Evolutionary conservation across 2,113 vertebrate genomes (phyloP), one percentile per base, ranked within the genome.

Genomic region (Entomyzon cyanotis): DNA sequence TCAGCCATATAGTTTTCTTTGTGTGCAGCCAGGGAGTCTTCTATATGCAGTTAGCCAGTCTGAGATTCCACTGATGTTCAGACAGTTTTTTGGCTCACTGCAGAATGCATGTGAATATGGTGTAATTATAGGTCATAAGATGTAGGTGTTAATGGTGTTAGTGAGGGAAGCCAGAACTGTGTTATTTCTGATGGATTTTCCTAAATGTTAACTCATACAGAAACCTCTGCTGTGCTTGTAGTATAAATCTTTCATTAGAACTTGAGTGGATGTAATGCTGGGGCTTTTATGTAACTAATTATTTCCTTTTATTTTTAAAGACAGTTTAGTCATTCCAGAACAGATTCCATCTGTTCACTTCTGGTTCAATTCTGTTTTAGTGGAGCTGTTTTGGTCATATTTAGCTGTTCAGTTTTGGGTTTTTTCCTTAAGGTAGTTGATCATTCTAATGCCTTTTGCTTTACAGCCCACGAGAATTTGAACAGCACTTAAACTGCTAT

Each of bases 271-370:
- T 76, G 35, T 65, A 44, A 46, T 7, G 5, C 30, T 62, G 23
- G 25, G 21, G 18, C 5, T 12, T 94, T 94, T 89, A 63, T 39
- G 14, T 88, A 94, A 92, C 60, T 74, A 84, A 84, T 73, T 92
- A 71, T 84, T 94, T 88, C 79, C 63, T 91, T 93, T 84, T 81
- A 47, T 81, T 94, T 97, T 87, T 85, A 86, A 83, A 78, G 58
- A 47, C 41, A 14, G 44, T 93, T 91, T 90, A 91, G 79, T 94
- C 60, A 88, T 86, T 96, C 46, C 55, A 78, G 73, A 87, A 53
- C 55, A 60, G 55, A 87, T 69, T 62, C 87, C 33, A 15, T 95
- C 84, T 94, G 76, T 81, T 96, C 31, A 10, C 21, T 92, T 86
- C 77, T 87, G 44, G 35, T 71, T 84, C 64, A 68, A 30, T 63